A percentile compares a stretch with the other conserved stretches of the same genome.
Conservation (phyloP, 2,888 invertebrate genomes). For the Gymnocheta viridis region DNA sequence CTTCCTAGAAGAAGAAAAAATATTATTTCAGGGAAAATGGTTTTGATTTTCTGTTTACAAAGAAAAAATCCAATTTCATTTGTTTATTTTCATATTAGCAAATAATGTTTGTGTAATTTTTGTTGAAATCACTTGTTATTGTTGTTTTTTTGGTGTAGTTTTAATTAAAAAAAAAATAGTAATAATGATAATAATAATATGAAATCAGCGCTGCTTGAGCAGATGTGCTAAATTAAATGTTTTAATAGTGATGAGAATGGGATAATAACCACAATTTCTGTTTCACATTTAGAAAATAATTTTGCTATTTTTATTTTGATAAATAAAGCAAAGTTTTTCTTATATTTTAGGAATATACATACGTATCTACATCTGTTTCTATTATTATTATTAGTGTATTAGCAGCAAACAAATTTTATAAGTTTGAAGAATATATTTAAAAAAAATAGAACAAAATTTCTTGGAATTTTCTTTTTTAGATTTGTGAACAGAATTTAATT, state of each 20-base stretch:
- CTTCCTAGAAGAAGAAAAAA: not conserved
- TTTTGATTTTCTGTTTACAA: constrained; percentile 25
- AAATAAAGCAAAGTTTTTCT: constrained; percentile 6
- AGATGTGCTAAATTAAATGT: constrained; percentile 24
- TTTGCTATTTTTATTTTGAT: constrained; percentile 25
- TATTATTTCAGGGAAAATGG: constrained; percentile 21
- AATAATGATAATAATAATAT: not conserved
- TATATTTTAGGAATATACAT: not conserved
- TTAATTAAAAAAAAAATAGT: constrained; percentile 19
- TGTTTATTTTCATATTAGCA: constrained; percentile 48
- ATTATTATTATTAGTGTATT: not conserved
- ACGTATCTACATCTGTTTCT: not conserved
- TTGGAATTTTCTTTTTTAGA: not conserved
- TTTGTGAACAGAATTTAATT: not conserved
- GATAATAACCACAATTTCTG: not conserved
- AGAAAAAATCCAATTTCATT: constrained; percentile 7
- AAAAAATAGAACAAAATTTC: not conserved
- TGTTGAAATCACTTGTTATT: constrained; percentile 43
- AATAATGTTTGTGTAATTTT: constrained; percentile 44
- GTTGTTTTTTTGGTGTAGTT: constrained; percentile 11
- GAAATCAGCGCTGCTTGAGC: constrained; percentile 16
- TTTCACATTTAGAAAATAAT: constrained; percentile 6
- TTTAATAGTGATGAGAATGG: not conserved
- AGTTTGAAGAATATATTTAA: not conserved
- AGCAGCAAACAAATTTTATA: not conserved